These are phyloP conservation scores for Oryzias curvinotus DNA, from an alignment of 2,113 vertebrate genomes.

Conservation along the genomic window DNA sequence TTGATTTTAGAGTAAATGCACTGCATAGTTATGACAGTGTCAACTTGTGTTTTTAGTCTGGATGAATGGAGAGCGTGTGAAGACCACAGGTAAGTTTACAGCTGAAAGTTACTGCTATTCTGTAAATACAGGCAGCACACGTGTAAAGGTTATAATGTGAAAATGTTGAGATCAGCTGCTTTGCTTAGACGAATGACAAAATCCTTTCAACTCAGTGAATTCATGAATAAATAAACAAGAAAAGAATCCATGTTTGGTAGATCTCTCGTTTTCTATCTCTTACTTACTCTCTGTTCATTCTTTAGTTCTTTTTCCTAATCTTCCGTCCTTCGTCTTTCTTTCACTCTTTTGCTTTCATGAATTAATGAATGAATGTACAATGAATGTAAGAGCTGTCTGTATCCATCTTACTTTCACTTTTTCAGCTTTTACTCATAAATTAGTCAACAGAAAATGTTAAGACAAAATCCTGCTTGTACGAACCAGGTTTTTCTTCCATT, in stretches of 20 bases:
- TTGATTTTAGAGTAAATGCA: not conserved
- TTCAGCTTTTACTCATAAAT: slow-evolving; percentile 68
- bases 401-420: slow-evolving; percentile 54
- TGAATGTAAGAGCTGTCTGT: slow-evolving; percentile 60
- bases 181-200: slow-evolving; percentile 64
- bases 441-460: slow-evolving; percentile 68
- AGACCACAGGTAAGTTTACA: slow-evolving; percentile 27
- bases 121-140: slow-evolving; percentile 34
- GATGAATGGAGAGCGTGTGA: slow-evolving; percentile 1
- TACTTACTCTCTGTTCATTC: slow-evolving; percentile 42
- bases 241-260: slow-evolving; percentile 46
- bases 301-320: slow-evolving; percentile 51
- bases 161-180: slow-evolving; percentile 59
- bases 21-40: not conserved
- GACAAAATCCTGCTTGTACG: slow-evolving; percentile 49
- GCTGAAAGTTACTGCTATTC: slow-evolving; percentile 14
- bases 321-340: slow-evolving; percentile 45
- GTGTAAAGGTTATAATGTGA: slow-evolving; percentile 49
- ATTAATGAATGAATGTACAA: slow-evolving; percentile 76
- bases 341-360: slow-evolving; percentile 70
- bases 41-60: slow-evolving; percentile 6
- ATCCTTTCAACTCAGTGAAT: slow-evolving; percentile 60
- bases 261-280: slow-evolving; percentile 32
- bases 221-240: slow-evolving; percentile 72
- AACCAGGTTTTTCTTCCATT: slow-evolving; percentile 17